Percentiles rank a stretch among this genome's conserved stretches.
Evolutionary conservation across 2,113 vertebrate genomes (phyloP).

Genomic region (Neofelis nebulosa): DNA sequence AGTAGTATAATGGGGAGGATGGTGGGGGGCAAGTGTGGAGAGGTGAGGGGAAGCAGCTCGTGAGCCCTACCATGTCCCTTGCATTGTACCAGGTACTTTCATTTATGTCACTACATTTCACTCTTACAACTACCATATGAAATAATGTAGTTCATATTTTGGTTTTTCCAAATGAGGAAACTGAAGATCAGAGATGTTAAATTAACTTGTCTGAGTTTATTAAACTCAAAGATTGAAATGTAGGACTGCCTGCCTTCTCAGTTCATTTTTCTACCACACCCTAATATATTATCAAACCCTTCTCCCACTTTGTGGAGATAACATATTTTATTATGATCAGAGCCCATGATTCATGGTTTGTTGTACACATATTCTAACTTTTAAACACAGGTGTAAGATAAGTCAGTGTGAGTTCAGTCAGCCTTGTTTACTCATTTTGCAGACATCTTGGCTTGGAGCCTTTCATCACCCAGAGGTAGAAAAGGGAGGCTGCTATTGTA

Average conservation of each 20-base stretch:
- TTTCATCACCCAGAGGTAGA: neutral
- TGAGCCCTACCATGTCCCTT: no score
- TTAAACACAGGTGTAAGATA: neutral
- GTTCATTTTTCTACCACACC: neutral
- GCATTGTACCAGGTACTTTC: neutral
- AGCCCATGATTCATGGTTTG: neutral
- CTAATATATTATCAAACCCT: neutral
- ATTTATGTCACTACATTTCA: neutral
- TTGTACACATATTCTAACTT: neutral
- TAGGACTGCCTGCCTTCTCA: neutral
- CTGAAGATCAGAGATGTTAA: neutral
- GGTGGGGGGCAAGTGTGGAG: neutral
- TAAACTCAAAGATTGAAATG: neutral
- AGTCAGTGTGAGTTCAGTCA: neutral
- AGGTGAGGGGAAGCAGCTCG: accelerated
- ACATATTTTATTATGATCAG: neutral
- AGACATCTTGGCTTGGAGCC: neutral
- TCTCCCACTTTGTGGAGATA: neutral
- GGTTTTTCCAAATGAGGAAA: neutral
- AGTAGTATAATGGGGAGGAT: accelerated
- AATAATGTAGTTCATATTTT: no score
- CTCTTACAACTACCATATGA: neutral
- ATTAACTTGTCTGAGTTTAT: neutral
- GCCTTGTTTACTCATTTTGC: neutral
- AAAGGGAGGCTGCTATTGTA: neutral